Percentiles rank a stretch among this genome's conserved stretches.
Conservation (phyloP, 2,797 vertebrate species). For the Sylvia borin region DNA sequence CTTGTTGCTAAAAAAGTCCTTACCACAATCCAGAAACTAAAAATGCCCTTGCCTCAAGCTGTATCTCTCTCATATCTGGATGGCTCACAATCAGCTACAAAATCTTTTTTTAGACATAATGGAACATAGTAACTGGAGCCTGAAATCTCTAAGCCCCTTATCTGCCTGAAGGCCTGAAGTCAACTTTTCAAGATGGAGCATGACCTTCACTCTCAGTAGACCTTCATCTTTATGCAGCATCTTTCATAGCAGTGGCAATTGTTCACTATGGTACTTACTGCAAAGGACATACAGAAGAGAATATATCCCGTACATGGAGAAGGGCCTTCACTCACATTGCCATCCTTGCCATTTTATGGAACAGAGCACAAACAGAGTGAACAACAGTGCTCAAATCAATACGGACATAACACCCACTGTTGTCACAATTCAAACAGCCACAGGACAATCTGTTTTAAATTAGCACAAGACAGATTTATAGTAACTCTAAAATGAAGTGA, state of each 20-base stretch:
- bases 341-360: background rate
- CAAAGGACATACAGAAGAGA: background rate
- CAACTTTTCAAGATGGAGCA: background rate
- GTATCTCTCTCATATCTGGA: constrained; percentile 32
- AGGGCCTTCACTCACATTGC: background rate
- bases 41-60: constrained; percentile 58
- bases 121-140: constrained; percentile 42
- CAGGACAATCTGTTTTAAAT: background rate
- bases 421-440: constrained; percentile 1
- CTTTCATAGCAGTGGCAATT: background rate
- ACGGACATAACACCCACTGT: background rate
- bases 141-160: constrained; percentile 48
- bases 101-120: constrained; percentile 44
- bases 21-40: constrained; percentile 34
- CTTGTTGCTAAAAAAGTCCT: constrained; percentile 6
- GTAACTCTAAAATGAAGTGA: background rate
- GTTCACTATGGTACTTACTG: background rate
- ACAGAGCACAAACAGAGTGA: background rate
- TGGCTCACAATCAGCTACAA: constrained; percentile 24
- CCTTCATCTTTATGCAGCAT: background rate
- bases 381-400: background rate
- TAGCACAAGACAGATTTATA: background rate
- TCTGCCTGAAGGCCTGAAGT: constrained; percentile 26
- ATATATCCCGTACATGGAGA: background rate
- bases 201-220: constrained; percentile 27